Conservation (phyloP, 2,797 vertebrate species). For the Cryptoblepharus egeriae region DNA sequence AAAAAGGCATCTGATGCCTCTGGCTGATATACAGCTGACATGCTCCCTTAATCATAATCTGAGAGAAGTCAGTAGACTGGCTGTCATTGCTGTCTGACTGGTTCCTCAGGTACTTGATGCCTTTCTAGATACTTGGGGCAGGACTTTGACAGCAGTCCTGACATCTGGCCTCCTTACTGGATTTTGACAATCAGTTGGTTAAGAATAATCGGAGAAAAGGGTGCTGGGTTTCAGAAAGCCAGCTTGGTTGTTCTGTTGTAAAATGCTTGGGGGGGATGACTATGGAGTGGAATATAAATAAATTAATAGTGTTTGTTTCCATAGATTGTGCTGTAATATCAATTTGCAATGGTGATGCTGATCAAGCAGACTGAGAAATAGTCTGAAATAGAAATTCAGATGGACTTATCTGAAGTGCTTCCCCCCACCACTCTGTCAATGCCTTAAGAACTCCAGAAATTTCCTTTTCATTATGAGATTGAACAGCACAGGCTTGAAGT, state of each 20-base stretch:
- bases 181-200: constrained; percentile 24
- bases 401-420: constrained; percentile 27
- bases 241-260: not conserved
- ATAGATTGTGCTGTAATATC: constrained; percentile 1
- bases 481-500: constrained; percentile 68
- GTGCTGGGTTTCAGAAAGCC: not conserved
- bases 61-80: too few relatives aligned
- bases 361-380: constrained; percentile 32
- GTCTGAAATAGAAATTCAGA: constrained; percentile 60
- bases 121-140: not conserved
- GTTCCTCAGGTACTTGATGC: not conserved
- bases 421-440: constrained; percentile 33
- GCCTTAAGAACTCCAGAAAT: constrained; percentile 56
- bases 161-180: not conserved
- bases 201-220: not conserved
- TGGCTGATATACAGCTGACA: not conserved
- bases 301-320: not conserved
- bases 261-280: not conserved
- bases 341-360: constrained; percentile 1
- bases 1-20: not conserved
- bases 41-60: not conserved
- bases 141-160: not conserved
- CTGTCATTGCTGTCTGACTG: too few relatives aligned
- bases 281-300: not conserved
- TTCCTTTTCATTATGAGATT: constrained; percentile 69